Evolutionary conservation across 2,797 vertebrate species (phyloP).

Genomic region (Ptychadena robeensis): DNA sequence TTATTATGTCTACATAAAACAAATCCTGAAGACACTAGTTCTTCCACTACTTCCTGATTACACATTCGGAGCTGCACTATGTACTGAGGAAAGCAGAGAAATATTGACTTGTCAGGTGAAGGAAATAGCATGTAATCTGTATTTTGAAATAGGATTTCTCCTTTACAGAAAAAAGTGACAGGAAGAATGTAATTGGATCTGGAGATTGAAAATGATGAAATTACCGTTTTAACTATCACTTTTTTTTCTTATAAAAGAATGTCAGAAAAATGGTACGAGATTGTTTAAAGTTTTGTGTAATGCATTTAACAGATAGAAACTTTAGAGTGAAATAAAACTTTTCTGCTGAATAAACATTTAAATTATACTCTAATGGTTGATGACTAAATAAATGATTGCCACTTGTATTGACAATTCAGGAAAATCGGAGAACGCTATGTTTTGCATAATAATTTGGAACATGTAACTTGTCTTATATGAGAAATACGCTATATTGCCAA

Average conservation of each 20-base stretch:
- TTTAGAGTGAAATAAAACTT: neutral
- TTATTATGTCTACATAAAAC: neutral
- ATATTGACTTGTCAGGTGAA: constrained; percentile 59
- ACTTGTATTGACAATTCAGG: no score
- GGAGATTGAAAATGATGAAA: constrained; percentile 50
- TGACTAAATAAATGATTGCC: no score
- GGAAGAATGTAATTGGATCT: constrained; percentile 58
- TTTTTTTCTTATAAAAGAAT: constrained; percentile 26
- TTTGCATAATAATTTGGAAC: no score
- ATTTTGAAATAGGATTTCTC: constrained; percentile 48
- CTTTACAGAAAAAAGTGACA: constrained; percentile 49
- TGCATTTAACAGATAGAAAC: constrained; percentile 22
- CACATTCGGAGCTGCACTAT: constrained; percentile 29
- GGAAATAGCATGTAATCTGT: constrained; percentile 57
- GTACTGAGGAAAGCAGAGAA: constrained; percentile 16
- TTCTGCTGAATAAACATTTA: no score
- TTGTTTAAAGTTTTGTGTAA: constrained; percentile 9
- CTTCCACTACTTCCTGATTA: constrained; percentile 37
- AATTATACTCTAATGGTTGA: no score
- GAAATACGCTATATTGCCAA: no score
- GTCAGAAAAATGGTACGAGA: constrained; percentile 11
- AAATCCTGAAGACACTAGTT: constrained; percentile 1
- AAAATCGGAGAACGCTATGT: no score
- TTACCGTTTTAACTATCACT: constrained; percentile 49
- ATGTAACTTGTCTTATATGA: no score